phyloP scores from a whole-genome alignment of 1,140 invertebrate species.

The Brachionus rotundiformis region DNA sequence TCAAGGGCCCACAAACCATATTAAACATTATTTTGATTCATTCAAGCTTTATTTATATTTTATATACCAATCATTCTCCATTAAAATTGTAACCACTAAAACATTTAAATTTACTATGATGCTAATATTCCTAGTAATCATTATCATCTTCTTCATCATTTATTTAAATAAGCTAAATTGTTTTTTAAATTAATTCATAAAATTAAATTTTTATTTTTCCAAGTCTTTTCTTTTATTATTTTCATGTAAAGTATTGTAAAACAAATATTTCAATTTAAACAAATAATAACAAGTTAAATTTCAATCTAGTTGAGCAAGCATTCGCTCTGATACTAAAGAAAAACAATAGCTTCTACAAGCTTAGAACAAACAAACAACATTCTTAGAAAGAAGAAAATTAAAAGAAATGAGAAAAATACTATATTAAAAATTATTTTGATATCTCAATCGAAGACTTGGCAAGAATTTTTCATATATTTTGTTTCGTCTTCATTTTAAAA shows the following conservation, averaged over 20 bases:
- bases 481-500: neutral
- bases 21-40: neutral
- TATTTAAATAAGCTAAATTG: neutral
- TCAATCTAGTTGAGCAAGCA: conserved; percentile 16
- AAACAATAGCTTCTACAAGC: neutral
- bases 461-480: neutral
- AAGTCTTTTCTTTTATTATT: neutral
- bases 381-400: neutral
- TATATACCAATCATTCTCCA: neutral
- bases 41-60: conserved; percentile 9
- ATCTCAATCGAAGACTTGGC: neutral
- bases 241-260: conserved; percentile 13
- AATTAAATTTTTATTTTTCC: neutral
- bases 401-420: neutral
- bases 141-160: neutral
- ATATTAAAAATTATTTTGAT: conserved; percentile 8
- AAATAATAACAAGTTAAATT: conserved; percentile 12
- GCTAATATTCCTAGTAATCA: neutral
- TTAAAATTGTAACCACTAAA: conserved; percentile 10
- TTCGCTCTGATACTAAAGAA: neutral
- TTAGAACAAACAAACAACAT: conserved; percentile 15
- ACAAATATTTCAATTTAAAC: conserved; percentile 21
- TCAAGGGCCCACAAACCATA: neutral
- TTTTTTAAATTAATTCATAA: neutral
- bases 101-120: neutral